These are phyloP conservation scores for Brachionus rotundiformis DNA, from an alignment of 1,140 invertebrate genomes.

Conservation along the genomic window DNA sequence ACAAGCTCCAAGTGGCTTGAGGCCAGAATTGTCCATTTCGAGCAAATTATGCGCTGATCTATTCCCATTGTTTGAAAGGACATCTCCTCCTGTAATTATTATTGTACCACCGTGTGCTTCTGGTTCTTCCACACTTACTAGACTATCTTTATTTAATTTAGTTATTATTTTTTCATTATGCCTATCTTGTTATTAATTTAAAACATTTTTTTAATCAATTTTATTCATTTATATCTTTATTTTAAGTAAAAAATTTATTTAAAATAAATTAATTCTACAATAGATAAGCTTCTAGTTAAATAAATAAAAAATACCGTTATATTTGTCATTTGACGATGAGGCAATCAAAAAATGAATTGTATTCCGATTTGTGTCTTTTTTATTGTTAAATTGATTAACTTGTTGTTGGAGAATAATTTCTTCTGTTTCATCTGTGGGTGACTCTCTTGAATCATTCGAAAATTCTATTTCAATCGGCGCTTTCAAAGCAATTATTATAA, in stretches of 20 bases:
- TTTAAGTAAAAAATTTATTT: no score
- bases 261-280: background rate
- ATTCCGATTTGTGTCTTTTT: background rate
- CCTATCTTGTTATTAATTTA: no score
- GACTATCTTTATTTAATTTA: background rate
- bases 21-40: slow-evolving; percentile 9
- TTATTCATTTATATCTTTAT: no score
- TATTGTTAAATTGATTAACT: background rate
- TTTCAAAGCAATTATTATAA: background rate
- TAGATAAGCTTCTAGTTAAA: background rate
- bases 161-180: background rate
- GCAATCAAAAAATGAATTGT: background rate
- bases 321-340: background rate
- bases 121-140: background rate
- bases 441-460: background rate
- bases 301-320: background rate
- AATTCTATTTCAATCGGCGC: background rate
- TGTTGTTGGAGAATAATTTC: background rate
- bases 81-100: background rate
- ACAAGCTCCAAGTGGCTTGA: slow-evolving; percentile 66
- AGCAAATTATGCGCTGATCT: background rate
- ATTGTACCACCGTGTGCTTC: background rate
- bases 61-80: background rate
- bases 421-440: background rate
- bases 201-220: background rate